Evolutionary conservation across 2,113 vertebrate genomes (phyloP), one percentile per base, ranked within the genome.

Genomic region (Passer domesticus): DNA sequence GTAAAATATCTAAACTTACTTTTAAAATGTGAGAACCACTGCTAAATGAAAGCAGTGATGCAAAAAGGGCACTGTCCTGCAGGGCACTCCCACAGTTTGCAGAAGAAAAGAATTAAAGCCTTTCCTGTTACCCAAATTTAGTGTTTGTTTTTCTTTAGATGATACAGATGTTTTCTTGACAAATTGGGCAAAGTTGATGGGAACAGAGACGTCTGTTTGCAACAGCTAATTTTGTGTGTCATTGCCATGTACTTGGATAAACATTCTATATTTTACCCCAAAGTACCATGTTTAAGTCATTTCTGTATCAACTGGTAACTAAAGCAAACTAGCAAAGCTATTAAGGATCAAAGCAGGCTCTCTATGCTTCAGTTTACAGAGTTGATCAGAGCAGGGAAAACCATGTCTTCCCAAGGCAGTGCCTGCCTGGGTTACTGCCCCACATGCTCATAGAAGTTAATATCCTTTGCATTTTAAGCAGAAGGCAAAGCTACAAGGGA

Each of bases 1-100:
- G 76, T 83, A 76, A 94, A 90, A 94, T 78, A 87, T 68, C 85
- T 53, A 74, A 46, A 55, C 41, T 86, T 92, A 53, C 60, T 96
- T 90, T 85, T 85, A 83, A 83, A 68, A 83, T 85, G 24, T 50
- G 53, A 90, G 80, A 93, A 90, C 67, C 49, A 35, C 67, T 59
- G 46, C 55, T 84, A 73, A 89, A 86, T 67, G 39, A 87, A 94
- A 92, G n/a, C 46, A 77, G 33, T 33, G 58, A 72, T 49, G 68
- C 50, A 75, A 75, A 85, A 87, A 90, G 56, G 78, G 49, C 79
- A 78, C 31, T 87, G 80, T 87, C 82, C 69, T 83, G 43, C 47
- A 66, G 50, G 90, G 28, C 35, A 43, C 59, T 92, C 92, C 68
- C 88, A 90, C 19, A 43, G 69, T 55, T 84, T 80, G 60, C 19